Conservation (phyloP, 2,888 invertebrate genomes). For the Lochmaea crataegi region DNA sequence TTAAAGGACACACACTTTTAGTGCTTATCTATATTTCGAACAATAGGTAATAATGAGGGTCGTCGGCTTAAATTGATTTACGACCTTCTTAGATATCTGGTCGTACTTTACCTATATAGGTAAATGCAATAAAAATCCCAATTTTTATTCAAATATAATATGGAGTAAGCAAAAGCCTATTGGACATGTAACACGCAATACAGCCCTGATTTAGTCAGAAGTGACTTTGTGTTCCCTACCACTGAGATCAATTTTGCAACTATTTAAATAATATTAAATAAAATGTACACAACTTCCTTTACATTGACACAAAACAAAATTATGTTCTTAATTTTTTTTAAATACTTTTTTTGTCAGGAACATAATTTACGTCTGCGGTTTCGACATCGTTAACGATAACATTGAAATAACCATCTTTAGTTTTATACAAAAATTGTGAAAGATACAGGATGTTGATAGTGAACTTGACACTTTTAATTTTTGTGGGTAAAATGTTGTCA, state of each 20-base stretch:
- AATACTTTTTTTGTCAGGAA: background rate
- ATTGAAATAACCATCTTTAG: background rate
- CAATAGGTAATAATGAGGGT: no score
- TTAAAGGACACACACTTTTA: no score
- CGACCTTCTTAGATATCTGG: no score
- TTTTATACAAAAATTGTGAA: background rate
- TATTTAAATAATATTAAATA: background rate
- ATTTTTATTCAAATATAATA: no score
- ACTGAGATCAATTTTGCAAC: background rate
- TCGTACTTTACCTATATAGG: no score
- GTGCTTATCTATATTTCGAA: no score
- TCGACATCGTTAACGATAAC: background rate
- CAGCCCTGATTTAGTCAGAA: no score
- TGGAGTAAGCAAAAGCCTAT: no score
- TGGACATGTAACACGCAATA: no score
- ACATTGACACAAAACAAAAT: background rate
- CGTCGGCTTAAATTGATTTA: no score
- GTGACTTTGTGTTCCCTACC: no score
- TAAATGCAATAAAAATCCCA: no score
- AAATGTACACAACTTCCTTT: background rate
- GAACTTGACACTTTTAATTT: background rate
- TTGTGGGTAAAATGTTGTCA: background rate
- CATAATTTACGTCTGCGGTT: background rate
- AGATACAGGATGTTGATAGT: background rate
- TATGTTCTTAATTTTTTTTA: background rate